These are phyloP conservation scores for Hucho hucho DNA, from an alignment of 2,113 vertebrate genomes.

Conservation along the genomic window DNA sequence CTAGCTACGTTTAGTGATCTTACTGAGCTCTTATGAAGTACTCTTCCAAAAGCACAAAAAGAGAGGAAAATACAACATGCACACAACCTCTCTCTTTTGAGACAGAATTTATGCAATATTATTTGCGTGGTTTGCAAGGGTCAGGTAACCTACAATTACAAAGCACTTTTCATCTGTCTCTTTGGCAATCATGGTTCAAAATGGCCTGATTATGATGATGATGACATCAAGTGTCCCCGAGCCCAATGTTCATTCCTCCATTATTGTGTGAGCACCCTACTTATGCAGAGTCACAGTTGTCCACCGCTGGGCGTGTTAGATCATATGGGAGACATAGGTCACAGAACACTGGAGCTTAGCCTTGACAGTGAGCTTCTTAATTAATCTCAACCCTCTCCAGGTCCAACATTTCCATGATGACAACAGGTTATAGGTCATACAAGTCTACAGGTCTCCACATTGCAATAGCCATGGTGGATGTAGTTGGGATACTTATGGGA, in stretches of 20 bases:
- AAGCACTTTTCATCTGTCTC: constrained; percentile 72
- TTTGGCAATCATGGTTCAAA: constrained; percentile 69
- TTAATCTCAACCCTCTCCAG: constrained; percentile 55
- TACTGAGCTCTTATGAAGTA: no score
- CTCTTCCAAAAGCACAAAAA: no score
- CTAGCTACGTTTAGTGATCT: no score
- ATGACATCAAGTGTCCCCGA: constrained; percentile 71
- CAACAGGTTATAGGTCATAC: constrained; percentile 47
- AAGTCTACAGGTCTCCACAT: background rate
- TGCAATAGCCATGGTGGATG: no score
- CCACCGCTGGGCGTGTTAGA: constrained; percentile 40
- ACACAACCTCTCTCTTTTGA: background rate
- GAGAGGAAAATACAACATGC: background rate
- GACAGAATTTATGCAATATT: constrained; percentile 34
- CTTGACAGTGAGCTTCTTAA: constrained; percentile 61
- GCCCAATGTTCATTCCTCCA: constrained; percentile 52
- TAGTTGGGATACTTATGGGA: no score
- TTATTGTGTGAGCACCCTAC: constrained; percentile 46
- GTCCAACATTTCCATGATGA: constrained; percentile 37
- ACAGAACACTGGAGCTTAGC: constrained; percentile 41
- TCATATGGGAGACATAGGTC: constrained; percentile 45
- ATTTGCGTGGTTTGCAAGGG: constrained; percentile 70
- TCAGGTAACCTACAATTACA: constrained; percentile 64
- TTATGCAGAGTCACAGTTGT: constrained; percentile 68
- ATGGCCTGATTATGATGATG: constrained; percentile 75